These are phyloP conservation scores for Ericerus pela DNA, from an alignment of 1,140 invertebrate species.

Conservation along the genomic window DNA sequence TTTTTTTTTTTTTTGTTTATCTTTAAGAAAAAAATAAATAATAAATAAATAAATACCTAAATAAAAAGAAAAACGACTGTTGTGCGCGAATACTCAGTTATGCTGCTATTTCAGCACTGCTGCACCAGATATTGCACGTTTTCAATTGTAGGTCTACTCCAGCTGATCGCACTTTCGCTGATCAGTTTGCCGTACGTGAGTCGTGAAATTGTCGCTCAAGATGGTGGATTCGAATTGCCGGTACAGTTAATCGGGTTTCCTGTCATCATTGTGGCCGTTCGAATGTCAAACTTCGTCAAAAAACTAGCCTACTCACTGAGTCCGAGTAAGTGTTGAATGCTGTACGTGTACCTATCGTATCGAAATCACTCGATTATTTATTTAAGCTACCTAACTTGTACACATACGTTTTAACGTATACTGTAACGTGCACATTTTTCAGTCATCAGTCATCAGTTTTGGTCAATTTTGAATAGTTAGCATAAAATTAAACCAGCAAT, in stretches of 20 bases:
- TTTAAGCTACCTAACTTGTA: too few species aligned
- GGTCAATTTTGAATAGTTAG: too few species aligned
- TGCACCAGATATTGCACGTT: not conserved
- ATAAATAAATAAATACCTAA: too few species aligned
- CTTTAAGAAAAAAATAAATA: too few species aligned
- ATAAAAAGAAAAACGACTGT: too few species aligned
- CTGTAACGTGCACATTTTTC: too few species aligned
- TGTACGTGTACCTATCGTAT: not conserved
- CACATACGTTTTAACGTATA: too few species aligned
- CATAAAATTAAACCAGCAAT: too few species aligned
- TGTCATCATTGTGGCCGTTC: conserved; percentile 62
- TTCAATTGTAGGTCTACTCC: not conserved
- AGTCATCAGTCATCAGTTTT: too few species aligned
- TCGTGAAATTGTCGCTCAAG: conserved; percentile 22
- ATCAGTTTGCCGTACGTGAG: not conserved
- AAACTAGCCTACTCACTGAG: conserved; percentile 63
- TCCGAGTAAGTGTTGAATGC: conserved; percentile 48
- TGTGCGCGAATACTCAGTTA: too few species aligned
- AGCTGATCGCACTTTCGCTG: not conserved
- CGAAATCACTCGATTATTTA: too few species aligned
- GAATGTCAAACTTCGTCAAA: conserved; percentile 64
- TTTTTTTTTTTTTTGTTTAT: too few species aligned
- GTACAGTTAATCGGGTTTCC: conserved; percentile 69
- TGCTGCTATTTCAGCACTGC: not conserved
- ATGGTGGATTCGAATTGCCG: conserved; percentile 53